These are phyloP conservation scores for Chymomyza fuscimana DNA, from an alignment of 2,888 invertebrate species.

Conservation along the genomic window DNA sequence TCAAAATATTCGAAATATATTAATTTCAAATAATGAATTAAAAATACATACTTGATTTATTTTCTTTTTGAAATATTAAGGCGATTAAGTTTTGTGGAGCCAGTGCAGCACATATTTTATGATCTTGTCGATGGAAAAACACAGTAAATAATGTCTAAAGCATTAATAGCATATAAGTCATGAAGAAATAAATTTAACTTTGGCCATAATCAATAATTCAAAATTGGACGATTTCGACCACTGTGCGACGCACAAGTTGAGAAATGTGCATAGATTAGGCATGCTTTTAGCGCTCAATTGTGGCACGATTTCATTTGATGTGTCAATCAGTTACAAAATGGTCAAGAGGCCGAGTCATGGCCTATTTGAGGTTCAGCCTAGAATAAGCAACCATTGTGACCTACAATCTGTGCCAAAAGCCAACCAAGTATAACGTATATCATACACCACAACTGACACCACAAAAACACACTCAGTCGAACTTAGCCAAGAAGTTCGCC, in stretches of 20 bases:
- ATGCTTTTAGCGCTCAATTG: slow-evolving; percentile 65
- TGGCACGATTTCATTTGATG: slow-evolving; percentile 47
- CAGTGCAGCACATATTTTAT: no score
- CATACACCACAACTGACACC: slow-evolving; percentile 11
- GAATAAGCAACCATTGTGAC: not conserved
- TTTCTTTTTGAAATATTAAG: slow-evolving; percentile 7
- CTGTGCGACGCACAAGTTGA: slow-evolving; percentile 29
- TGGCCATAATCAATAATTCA: no score
- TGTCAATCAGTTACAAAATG: slow-evolving; percentile 52
- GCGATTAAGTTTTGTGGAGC: no score
- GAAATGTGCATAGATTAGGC: slow-evolving; percentile 70
- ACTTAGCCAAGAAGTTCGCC: not conserved
- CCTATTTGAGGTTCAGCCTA: not conserved
- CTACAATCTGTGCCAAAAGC: not conserved
- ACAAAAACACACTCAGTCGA: not conserved
- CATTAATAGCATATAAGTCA: no score
- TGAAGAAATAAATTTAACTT: not conserved
- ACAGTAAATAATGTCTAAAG: no score
- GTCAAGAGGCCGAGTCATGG: not conserved
- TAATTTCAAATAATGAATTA: no score
- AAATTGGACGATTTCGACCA: no score
- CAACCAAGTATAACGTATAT: not conserved
- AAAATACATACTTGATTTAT: slow-evolving; percentile 4
- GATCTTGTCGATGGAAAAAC: no score
- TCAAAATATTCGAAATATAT: no score